Base-by-base conservation (phyloP, 1,140 invertebrate genomes). In the Medauroidea extradentata region DNA sequence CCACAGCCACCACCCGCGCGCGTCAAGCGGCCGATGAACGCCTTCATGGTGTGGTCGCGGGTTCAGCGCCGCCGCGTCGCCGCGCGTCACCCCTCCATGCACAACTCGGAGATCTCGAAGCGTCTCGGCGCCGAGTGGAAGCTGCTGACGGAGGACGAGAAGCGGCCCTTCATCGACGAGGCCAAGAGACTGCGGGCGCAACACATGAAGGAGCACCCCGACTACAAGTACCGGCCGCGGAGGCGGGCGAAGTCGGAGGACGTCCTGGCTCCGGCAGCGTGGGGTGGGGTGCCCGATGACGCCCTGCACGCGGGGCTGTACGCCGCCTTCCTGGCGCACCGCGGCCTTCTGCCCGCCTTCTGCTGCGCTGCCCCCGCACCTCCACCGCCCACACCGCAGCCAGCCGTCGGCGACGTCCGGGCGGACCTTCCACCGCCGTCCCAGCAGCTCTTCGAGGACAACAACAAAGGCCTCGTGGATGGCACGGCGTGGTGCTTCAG, bases 161-260 rank as follows among this genome's bases (percentile, higher is more conserved):
- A 88, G 63, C 75, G 82, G 56, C 91, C 91, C 0, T 93, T 93
- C 69, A 92, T 93, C 61, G 90, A 93, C 69, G 90, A 92, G 75
- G 87, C 87, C 0, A 89, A 89, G 69, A 70, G 85, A 21, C 71
- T 89, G 44, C 79, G 88, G 44, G 79, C 81, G 14, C 82, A 87
- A 61, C 88, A 90, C 69, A 90, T 89, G 86, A 77, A 85, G 54
- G 86, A 88, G 66, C 81, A 89, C 73, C 86, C 86, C 2, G 82
- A 86, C 62, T 88, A 88, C 69, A 88, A 88, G 70, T 88, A 88
- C 68, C 75, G 83, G 39, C 86, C 86, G 0, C 75, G 85, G 63
- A 76, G 86, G 62, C 87, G 86, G 71, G 84, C 85, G 2, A 84
- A 88, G 38, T n/a, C n/a, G n/a, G n/a, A n/a, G n/a, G n/a, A n/a